Conservation (phyloP, 2,888 invertebrate genomes). For the Athetis lepigone region DNA sequence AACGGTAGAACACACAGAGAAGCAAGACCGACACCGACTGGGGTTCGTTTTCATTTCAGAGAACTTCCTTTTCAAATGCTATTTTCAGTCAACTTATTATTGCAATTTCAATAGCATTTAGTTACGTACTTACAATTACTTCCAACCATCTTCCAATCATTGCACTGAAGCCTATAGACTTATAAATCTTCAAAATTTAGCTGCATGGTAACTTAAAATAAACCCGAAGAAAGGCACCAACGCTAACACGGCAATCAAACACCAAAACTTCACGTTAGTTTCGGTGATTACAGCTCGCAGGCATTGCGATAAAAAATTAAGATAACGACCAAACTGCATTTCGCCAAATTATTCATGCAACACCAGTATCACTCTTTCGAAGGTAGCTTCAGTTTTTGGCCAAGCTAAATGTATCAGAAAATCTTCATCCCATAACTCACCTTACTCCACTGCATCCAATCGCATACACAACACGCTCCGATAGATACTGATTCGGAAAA, state of each 20-base stretch:
- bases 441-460: conserved; percentile 61
- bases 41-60: too few species aligned
- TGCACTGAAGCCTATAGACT: conserved; percentile 20
- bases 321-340: conserved; percentile 36
- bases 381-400: too few species aligned
- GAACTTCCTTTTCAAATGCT: too few species aligned
- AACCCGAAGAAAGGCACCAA: conserved; percentile 8
- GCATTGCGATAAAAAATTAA: conserved; percentile 30
- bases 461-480: conserved; percentile 58
- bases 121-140: too few species aligned
- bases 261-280: conserved; percentile 34
- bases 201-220: conserved; percentile 12
- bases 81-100: too few species aligned
- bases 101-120: too few species aligned
- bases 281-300: conserved; percentile 25
- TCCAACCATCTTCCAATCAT: background rate
- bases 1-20: too few species aligned
- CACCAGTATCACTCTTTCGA: background rate
- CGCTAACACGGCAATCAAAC: conserved; percentile 19
- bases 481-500: conserved; percentile 55
- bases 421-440: conserved; percentile 46
- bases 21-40: too few species aligned
- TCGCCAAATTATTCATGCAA: conserved; percentile 15
- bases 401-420: background rate
- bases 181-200: background rate